Evolutionary conservation across 1,140 invertebrate genomes (phyloP), one percentile per base, ranked within the genome.

Genomic region (Halotydeus destructor): DNA sequence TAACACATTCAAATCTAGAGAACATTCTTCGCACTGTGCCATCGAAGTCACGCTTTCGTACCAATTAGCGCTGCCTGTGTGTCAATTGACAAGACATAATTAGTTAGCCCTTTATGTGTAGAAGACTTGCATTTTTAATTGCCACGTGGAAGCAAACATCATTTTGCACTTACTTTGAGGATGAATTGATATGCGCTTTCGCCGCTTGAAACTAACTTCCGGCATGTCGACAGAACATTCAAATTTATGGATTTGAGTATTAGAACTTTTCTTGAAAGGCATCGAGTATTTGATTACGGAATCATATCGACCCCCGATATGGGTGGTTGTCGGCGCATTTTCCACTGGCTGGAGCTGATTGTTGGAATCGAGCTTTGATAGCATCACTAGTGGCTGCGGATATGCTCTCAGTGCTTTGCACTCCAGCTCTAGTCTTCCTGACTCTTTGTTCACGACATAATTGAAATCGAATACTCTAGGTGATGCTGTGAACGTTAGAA

Each of bases 111-210:
- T n/a, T n/a, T n/a, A n/a, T n/a, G n/a, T n/a, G n/a, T n/a, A n/a
- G n/a, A n/a, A n/a, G n/a, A n/a, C n/a, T n/a, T n/a, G n/a, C n/a
- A n/a, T n/a, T n/a, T n/a, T n/a, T n/a, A n/a, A n/a, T n/a, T n/a
- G n/a, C n/a, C n/a, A n/a, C n/a, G n/a, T n/a, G n/a, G n/a, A n/a
- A n/a, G n/a, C n/a, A n/a, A n/a, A n/a, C n/a, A n/a, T n/a, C n/a
- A n/a, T n/a, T n/a, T n/a, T n/a, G n/a, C n/a, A n/a, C n/a, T n/a
- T n/a, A n/a, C n/a, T n/a, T n/a, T n/a, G n/a, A n/a, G n/a, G n/a
- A n/a, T n/a, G n/a, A n/a, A n/a, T n/a, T n/a, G n/a, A n/a, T n/a
- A 46, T 46, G 21, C 45, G 39, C 27, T 46, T 44, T 23, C 25
- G 34, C 22, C 31, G 4, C 1, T 23, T 18, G 33, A 41, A 46